phyloP scores from a whole-genome alignment of 2,113 vertebrate species.

The Pantherophis guttatus region DNA sequence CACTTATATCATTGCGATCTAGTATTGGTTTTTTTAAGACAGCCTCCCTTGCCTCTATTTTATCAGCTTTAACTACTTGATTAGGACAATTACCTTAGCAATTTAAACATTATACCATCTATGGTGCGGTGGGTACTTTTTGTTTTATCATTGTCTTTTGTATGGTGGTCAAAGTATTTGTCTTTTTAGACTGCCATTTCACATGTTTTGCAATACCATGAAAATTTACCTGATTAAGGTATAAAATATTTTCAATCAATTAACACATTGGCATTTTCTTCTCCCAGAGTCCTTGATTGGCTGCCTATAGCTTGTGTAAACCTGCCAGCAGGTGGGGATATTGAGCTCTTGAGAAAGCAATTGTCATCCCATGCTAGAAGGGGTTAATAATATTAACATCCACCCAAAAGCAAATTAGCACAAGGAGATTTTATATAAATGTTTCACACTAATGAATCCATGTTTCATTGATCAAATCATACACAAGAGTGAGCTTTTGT shows the following conservation, averaged over 20 bases:
- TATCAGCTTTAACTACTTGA: background rate
- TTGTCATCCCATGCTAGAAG: background rate
- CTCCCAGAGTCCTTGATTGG: accelerated
- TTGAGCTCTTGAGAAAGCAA: conserved; percentile 10
- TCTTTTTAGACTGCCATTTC: too few species aligned
- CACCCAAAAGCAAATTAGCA: background rate
- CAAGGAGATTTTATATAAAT: background rate
- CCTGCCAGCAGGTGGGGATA: conserved; percentile 45
- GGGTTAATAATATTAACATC: background rate
- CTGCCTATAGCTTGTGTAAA: background rate
- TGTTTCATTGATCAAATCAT: background rate
- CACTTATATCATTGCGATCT: background rate
- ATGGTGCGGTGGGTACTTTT: background rate
- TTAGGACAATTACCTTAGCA: background rate
- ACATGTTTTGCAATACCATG: background rate
- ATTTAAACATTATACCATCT: background rate
- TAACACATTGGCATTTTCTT: accelerated
- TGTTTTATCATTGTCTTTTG: background rate
- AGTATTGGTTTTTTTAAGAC: background rate
- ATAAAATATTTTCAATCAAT: background rate
- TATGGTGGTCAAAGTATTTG: background rate
- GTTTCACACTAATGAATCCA: background rate
- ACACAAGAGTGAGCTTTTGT: background rate
- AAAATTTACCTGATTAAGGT: background rate
- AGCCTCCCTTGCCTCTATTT: background rate